Evolutionary conservation across 1,140 invertebrate genomes (phyloP).

Genomic region (Pseudomyrmex gracilis): DNA sequence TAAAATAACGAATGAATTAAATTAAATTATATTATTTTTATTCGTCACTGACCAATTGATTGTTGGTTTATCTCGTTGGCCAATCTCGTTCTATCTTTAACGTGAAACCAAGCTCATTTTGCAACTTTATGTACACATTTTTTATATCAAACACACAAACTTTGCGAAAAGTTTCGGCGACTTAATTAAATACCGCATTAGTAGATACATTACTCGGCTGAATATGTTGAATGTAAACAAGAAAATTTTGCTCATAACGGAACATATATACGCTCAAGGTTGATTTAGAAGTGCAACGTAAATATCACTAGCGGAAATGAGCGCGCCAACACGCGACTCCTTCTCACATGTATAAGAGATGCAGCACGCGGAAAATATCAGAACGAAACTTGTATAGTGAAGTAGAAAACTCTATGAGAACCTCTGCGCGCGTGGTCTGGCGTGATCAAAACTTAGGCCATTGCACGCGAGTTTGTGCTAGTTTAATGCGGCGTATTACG

Average conservation of each 20-base stretch:
- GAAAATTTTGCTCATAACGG: background rate
- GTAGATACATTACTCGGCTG: background rate
- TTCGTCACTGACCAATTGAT: background rate
- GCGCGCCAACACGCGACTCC: background rate
- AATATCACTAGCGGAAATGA: background rate
- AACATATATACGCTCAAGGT: background rate
- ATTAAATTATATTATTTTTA: background rate
- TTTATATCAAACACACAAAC: background rate
- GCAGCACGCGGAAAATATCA: slow-evolving; percentile 6
- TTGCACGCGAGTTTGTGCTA: slow-evolving; percentile 53
- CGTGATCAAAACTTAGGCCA: slow-evolving; percentile 57
- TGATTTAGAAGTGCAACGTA: slow-evolving; percentile 14
- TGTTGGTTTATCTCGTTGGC: background rate
- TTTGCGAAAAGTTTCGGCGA: background rate
- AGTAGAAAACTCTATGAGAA: slow-evolving; percentile 49
- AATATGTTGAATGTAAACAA: no score
- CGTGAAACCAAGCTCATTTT: background rate
- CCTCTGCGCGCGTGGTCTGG: slow-evolving; percentile 29
- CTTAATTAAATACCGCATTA: background rate
- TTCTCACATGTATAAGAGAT: background rate
- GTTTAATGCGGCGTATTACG: slow-evolving; percentile 58
- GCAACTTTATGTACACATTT: background rate
- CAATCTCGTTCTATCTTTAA: background rate
- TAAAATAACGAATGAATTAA: no score
- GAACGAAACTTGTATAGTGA: slow-evolving; percentile 7